Percentiles rank a stretch among this genome's conserved stretches.
Conservation (phyloP, 1,140 invertebrate species). For the Holcopasites calliopsidis region DNA sequence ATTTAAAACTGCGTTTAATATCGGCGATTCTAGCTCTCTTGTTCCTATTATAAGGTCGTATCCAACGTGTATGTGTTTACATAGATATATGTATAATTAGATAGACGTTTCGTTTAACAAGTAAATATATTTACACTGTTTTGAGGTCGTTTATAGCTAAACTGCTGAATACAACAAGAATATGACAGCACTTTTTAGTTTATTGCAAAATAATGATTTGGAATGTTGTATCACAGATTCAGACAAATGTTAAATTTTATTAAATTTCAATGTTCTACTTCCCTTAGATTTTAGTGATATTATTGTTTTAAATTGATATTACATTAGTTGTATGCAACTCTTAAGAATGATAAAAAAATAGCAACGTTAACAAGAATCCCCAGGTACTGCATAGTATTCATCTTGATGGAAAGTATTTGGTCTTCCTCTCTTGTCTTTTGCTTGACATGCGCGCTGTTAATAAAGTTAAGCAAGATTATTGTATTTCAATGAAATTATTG, state of each 20-base stretch:
- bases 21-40: neutral
- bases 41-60: neutral
- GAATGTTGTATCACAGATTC: too few relatives aligned
- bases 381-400: neutral
- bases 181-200: too few relatives aligned
- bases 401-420: neutral
- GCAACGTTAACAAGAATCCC: constrained; percentile 10
- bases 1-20: neutral
- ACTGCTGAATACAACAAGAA: neutral
- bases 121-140: neutral
- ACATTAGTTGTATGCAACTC: neutral
- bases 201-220: neutral
- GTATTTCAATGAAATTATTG: too few relatives aligned
- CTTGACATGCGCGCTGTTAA: neutral
- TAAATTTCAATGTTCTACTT: neutral
- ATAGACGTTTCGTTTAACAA: neutral
- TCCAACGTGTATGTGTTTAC: constrained; percentile 1
- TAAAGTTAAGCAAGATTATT: neutral
- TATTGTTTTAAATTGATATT: neutral
- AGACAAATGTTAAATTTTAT: neutral
- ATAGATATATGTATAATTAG: too few relatives aligned
- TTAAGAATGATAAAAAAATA: constrained; percentile 1
- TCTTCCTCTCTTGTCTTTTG: neutral
- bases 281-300: too few relatives aligned
- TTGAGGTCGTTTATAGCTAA: too few relatives aligned